Evolutionary conservation across 2,113 vertebrate species (phyloP).

Genomic region (Megaceryle torquata): DNA sequence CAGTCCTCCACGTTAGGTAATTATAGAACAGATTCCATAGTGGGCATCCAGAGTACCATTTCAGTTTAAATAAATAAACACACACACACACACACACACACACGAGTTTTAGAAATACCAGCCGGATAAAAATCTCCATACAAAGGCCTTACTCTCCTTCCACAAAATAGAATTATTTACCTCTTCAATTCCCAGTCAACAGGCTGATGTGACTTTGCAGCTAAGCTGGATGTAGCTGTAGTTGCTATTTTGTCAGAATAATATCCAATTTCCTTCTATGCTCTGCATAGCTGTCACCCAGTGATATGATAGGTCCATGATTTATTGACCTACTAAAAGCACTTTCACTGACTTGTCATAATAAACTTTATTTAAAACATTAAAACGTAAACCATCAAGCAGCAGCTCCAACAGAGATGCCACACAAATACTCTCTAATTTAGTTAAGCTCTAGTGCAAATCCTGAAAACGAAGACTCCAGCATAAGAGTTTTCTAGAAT

Average conservation of each 20-base stretch:
- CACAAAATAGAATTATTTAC: slow-evolving; percentile 34
- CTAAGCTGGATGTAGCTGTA: slow-evolving; percentile 59
- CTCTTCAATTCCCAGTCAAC: slow-evolving; percentile 49
- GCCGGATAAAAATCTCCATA: neutral
- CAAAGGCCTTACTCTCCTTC: neutral
- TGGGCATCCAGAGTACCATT: neutral
- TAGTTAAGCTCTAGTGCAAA: slow-evolving; percentile 53
- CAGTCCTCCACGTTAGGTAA: neutral
- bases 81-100: no score
- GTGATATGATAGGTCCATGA: slow-evolving; percentile 75
- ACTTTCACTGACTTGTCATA: slow-evolving; percentile 77
- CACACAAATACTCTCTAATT: slow-evolving; percentile 64
- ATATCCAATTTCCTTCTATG: slow-evolving; percentile 71
- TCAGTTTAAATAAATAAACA: neutral
- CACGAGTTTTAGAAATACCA: neutral
- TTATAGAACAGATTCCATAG: slow-evolving; percentile 2
- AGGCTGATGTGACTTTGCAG: slow-evolving; percentile 49
- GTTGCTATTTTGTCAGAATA: slow-evolving; percentile 73
- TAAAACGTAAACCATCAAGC: slow-evolving; percentile 58
- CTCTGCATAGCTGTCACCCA: slow-evolving; percentile 78
- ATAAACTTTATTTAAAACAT: slow-evolving; percentile 77
- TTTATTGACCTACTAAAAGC: slow-evolving; percentile 82
- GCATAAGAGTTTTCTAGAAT: neutral
- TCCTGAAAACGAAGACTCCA: slow-evolving; percentile 72
- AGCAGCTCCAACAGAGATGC: slow-evolving; percentile 37